A percentile compares a stretch with the other conserved stretches of the same genome.
These are phyloP conservation scores for Hydraecia micacea DNA, from an alignment of 2,888 invertebrate genomes.

Conservation along the genomic window DNA sequence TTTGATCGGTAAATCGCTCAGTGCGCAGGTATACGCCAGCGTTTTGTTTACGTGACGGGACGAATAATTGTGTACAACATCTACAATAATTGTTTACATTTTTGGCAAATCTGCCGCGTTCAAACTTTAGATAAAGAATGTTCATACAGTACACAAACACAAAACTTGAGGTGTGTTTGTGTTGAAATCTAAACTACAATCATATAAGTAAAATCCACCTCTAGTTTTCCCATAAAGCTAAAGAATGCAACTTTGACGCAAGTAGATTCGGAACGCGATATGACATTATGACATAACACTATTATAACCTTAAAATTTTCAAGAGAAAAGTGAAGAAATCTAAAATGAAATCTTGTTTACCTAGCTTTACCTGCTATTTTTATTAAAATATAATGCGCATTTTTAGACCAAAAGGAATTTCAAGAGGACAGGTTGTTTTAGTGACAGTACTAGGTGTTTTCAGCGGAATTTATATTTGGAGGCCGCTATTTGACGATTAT, in stretches of 20 bases:
- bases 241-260: background rate
- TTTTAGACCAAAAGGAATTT: constrained; percentile 81
- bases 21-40: too few relatives aligned
- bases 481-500: constrained; percentile 82
- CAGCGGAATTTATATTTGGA: constrained; percentile 89
- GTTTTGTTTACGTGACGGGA: too few relatives aligned
- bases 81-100: too few relatives aligned
- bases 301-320: constrained; percentile 37
- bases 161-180: background rate
- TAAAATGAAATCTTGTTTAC: constrained; percentile 26
- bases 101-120: too few relatives aligned
- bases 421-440: constrained; percentile 82
- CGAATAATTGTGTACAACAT: too few relatives aligned
- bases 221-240: background rate
- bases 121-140: background rate
- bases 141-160: background rate
- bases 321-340: constrained; percentile 7
- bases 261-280: constrained; percentile 12
- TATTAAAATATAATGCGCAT: constrained; percentile 81
- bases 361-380: background rate
- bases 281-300: constrained; percentile 51
- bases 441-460: constrained; percentile 83
- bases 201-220: background rate
- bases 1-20: too few relatives aligned
- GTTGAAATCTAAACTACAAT: background rate